Base-by-base conservation (phyloP, 2,113 vertebrate species). In the Pithys albifrons region DNA sequence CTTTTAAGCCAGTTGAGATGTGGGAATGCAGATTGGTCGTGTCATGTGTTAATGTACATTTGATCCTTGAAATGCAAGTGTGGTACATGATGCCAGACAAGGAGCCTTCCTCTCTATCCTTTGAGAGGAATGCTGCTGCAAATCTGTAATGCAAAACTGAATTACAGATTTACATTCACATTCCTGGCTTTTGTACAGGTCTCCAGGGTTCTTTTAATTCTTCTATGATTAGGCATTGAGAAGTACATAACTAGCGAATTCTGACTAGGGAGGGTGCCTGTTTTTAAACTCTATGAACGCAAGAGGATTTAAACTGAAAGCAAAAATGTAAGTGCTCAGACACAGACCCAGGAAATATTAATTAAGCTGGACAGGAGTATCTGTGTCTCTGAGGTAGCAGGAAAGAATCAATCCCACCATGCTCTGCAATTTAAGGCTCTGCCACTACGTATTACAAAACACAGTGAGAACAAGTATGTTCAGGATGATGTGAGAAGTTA, bases 91-190 rank as follows among this genome's bases (percentile, higher is more conserved):
- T 7, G 20, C 29, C 75, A 83, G 76, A 45, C 24, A 69, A 64
- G 0, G 0, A 69, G 22, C 51, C 55, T 41, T n/a, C 22, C 52
- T 67, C 35, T 7, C 48, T 20, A 2, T 3, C 55, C 37, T 86
- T 41, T 31, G 22, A 41, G 43, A 84, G n/a, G 45, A 57, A 12
- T 24, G 7, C 25, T 85, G 65, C 41, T 61, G 24, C 69, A 80
- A 69, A 87, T 49, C 41, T 35, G 3, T 12, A 43, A 77, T 2
- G 33, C 35, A 84, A 49, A 72, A 20, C 18, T 57, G 19, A 35
- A 62, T 49, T 58, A 31, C 0, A 86, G 7, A 67, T 79, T 66
- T 48, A 52, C 31, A 73, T 19, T 72, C 61, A 49, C 37, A 69
- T 19, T 37, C 45, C n/a, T 81, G 39, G 33, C 23, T 72, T 65